Conservation (phyloP, 2,113 vertebrate genomes). For the Fregata magnificens region DNA sequence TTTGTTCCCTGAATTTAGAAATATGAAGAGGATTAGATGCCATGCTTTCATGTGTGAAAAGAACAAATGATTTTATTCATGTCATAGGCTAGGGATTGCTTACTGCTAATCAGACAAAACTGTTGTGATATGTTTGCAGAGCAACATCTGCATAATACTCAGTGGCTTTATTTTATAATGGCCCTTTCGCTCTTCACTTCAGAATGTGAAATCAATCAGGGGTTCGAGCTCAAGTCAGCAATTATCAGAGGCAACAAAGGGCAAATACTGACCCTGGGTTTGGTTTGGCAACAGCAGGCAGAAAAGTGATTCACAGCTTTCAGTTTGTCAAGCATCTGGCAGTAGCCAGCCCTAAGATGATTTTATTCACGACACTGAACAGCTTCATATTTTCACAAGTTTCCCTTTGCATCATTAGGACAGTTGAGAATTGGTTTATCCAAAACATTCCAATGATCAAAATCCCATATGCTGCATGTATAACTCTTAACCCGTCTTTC, state of each 20-base stretch:
- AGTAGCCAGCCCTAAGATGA: not conserved
- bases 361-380: not conserved
- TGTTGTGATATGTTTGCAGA: conserved; percentile 23
- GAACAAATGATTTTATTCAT: conserved; percentile 43
- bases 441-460: not conserved
- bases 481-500: not conserved
- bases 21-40: conserved; percentile 39
- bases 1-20: not conserved
- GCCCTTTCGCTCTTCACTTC: conserved; percentile 36
- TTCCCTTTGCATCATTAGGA: not conserved
- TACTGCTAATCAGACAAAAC: conserved; percentile 46
- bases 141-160: conserved; percentile 47
- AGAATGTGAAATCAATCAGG: conserved; percentile 32
- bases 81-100: conserved; percentile 30
- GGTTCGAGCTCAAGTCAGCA: conserved; percentile 49
- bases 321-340: not conserved
- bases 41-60: conserved; percentile 43
- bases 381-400: not conserved
- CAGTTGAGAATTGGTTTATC: not conserved
- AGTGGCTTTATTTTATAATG: conserved; percentile 42
- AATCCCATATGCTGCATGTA: not conserved
- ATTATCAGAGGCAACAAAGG: conserved; percentile 40
- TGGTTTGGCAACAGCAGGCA: not conserved
- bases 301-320: not conserved
- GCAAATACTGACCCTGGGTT: conserved; percentile 9